phyloP scores from a whole-genome alignment of 2,797 vertebrate species.

The Rhinophrynus dorsalis region DNA sequence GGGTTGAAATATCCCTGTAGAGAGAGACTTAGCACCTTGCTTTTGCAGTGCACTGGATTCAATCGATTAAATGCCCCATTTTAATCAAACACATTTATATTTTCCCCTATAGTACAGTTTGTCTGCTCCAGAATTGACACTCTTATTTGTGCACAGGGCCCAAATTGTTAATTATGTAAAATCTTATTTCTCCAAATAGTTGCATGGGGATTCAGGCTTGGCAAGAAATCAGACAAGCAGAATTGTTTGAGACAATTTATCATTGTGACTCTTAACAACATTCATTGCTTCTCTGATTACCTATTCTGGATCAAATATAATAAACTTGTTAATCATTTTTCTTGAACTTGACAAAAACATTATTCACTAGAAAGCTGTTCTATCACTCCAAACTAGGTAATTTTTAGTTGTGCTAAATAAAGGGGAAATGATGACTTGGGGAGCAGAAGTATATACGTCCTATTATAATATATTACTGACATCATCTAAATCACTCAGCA shows the following conservation, averaged over 20 bases:
- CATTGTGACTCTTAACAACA: conserved; percentile 40
- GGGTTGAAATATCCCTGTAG: too few relatives aligned
- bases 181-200: background rate
- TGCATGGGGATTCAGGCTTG: background rate
- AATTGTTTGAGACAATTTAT: conserved; percentile 34
- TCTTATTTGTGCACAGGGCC: too few relatives aligned
- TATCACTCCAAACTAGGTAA: conserved; percentile 30
- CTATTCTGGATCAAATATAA: conserved; percentile 39
- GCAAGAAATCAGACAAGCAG: conserved; percentile 21
- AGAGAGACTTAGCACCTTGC: too few relatives aligned
- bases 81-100: too few relatives aligned
- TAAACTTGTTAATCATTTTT: conserved; percentile 48
- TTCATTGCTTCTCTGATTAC: conserved; percentile 39
- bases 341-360: conserved; percentile 35
- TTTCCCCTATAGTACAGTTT: too few relatives aligned
- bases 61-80: too few relatives aligned
- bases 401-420: conserved; percentile 26
- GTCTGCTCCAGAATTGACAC: too few relatives aligned
- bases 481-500: background rate
- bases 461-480: conserved; percentile 12
- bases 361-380: conserved; percentile 37
- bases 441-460: conserved; percentile 14
- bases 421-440: conserved; percentile 19
- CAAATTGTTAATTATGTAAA: background rate
- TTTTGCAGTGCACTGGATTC: too few relatives aligned